phyloP scores from a whole-genome alignment of 2,797 vertebrate species.

The Glyptemys insculpta region DNA sequence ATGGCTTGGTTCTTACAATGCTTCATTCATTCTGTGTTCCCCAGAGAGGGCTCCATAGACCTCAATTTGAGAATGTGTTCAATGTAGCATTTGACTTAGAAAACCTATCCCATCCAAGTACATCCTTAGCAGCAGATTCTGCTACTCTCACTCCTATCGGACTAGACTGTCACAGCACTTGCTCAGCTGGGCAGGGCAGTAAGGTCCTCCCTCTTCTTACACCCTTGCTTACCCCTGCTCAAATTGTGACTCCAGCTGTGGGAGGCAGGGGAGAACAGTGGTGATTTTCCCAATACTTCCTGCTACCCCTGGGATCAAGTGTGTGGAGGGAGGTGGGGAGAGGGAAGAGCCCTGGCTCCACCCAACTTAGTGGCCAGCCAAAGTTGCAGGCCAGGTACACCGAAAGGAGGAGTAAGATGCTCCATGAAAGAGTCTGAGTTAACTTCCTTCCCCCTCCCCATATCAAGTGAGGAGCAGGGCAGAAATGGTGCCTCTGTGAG shows the following conservation, averaged over 20 bases:
- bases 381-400: neutral
- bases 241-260: conserved; percentile 5
- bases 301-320: neutral
- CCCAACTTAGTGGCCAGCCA: neutral
- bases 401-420: neutral
- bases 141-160: neutral
- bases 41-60: neutral
- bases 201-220: neutral
- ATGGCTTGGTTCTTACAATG: neutral
- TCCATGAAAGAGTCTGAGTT: neutral
- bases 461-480: neutral
- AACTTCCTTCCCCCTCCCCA: too few relatives aligned
- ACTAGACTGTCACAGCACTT: neutral
- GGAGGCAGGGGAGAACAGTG: neutral
- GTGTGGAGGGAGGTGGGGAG: neutral
- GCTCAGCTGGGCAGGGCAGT: neutral
- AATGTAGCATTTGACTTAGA: neutral
- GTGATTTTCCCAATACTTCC: neutral
- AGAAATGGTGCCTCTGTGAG: neutral
- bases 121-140: neutral
- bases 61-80: neutral
- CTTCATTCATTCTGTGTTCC: neutral
- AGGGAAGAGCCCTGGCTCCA: neutral
- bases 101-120: neutral
- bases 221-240: conserved; percentile 1